phyloP scores from a whole-genome alignment of 1,140 invertebrate genomes.

The Cyphomyrmex costatus region DNA sequence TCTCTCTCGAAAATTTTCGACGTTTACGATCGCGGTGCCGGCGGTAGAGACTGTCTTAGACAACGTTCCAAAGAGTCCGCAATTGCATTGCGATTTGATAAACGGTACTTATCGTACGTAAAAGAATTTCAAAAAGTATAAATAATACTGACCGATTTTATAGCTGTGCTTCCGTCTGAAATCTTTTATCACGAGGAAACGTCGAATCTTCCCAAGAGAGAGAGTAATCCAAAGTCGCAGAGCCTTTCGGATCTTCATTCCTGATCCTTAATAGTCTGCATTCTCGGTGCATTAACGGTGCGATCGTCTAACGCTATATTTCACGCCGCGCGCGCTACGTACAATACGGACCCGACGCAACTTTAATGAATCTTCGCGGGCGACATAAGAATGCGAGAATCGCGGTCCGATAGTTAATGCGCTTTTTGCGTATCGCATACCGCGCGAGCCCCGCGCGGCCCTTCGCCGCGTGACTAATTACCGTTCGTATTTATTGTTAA shows the following conservation, averaged over 20 bases:
- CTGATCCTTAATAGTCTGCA: slow-evolving; percentile 2
- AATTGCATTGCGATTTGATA: slow-evolving; percentile 5
- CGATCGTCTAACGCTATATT: slow-evolving; percentile 33
- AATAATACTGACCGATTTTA: not conserved
- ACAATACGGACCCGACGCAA: slow-evolving; percentile 30
- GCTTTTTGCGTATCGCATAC: slow-evolving; percentile 53
- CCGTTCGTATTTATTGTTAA: slow-evolving; percentile 54
- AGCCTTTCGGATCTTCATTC: not conserved
- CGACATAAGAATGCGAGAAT: slow-evolving; percentile 38
- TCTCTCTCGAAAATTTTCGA: slow-evolving; percentile 38
- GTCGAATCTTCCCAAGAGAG: not conserved
- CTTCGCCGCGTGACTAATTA: slow-evolving; percentile 59
- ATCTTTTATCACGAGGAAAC: not conserved
- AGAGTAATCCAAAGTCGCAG: not conserved
- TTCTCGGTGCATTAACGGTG: slow-evolving; percentile 15
- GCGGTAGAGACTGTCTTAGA: not conserved
- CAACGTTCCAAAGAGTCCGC: not conserved
- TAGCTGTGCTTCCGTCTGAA: too few species aligned
- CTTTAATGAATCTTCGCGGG: slow-evolving; percentile 51
- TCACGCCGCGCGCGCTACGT: slow-evolving; percentile 25
- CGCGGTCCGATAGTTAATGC: slow-evolving; percentile 39
- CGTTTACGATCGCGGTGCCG: not conserved
- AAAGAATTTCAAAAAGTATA: not conserved
- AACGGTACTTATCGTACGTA: not conserved
- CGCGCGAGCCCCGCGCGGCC: slow-evolving; percentile 24